phyloP scores from a whole-genome alignment of 2,113 vertebrate genomes.

The Rhineura floridana region DNA sequence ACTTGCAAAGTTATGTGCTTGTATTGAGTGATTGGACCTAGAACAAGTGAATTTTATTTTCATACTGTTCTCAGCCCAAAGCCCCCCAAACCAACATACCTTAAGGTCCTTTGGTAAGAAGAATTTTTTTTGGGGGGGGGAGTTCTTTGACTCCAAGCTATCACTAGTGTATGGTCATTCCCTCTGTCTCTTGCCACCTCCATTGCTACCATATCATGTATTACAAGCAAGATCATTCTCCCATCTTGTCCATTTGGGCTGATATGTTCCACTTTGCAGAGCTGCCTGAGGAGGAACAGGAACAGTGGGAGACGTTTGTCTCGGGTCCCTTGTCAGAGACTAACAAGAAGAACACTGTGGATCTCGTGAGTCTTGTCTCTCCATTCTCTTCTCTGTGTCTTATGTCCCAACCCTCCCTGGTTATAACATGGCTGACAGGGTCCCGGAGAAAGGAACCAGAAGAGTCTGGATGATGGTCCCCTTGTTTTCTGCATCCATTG shows the following conservation, averaged over 20 bases:
- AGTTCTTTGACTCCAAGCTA: not conserved
- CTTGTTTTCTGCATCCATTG: not conserved
- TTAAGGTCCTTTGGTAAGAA: not conserved
- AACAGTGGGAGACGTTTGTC: slow-evolving; percentile 74
- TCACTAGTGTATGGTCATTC: no score
- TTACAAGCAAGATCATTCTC: not conserved
- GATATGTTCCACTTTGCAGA: slow-evolving; percentile 36
- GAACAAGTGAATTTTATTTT: not conserved
- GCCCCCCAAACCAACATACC: not conserved
- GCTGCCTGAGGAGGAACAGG: slow-evolving; percentile 57
- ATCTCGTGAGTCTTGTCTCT: slow-evolving; percentile 63
- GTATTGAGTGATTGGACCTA: not conserved
- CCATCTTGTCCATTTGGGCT: not conserved
- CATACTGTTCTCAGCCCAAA: not conserved
- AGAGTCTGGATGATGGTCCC: not conserved
- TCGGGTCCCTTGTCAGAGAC: slow-evolving; percentile 68
- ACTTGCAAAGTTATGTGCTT: not conserved
- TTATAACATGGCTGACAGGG: not conserved
- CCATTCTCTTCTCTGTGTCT: not conserved
- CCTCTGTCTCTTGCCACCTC: not conserved
- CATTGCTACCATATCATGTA: not conserved
- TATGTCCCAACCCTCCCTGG: accelerated
- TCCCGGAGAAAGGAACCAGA: not conserved
- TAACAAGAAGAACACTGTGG: slow-evolving; percentile 75
- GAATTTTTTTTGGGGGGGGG: not conserved